phyloP scores from a whole-genome alignment of 2,888 invertebrate species.

The Pristionchus japonicus region DNA sequence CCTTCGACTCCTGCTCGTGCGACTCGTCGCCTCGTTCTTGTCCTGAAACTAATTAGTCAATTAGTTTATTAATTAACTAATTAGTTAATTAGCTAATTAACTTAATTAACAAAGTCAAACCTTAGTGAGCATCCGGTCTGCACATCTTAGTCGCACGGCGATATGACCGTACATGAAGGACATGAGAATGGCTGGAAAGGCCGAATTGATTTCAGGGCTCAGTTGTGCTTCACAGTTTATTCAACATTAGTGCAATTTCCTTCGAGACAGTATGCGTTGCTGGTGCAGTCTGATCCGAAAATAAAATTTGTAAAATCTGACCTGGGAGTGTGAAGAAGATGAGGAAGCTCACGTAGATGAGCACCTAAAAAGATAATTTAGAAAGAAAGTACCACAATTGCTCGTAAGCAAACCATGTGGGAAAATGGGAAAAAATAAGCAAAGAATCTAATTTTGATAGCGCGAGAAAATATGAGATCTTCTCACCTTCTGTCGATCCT shows the following conservation, averaged over 20 bases:
- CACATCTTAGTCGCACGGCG: slow-evolving; percentile 58
- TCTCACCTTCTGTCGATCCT: slow-evolving; percentile 46
- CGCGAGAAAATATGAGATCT: no score
- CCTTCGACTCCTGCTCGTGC: slow-evolving; percentile 54
- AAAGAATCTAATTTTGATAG: no score
- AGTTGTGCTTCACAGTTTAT: not conserved
- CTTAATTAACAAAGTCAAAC: not conserved
- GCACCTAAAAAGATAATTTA: slow-evolving; percentile 42
- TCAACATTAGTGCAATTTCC: not conserved
- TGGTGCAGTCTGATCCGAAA: not conserved
- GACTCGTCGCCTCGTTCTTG: slow-evolving; percentile 47
- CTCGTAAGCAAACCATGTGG: no score
- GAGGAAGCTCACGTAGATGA: slow-evolving; percentile 70
- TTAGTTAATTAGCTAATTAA: not conserved
- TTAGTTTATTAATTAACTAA: not conserved
- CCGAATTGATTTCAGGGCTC: not conserved
- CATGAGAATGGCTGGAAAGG: slow-evolving; percentile 64
- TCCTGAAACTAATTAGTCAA: not conserved
- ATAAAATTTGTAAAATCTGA: slow-evolving; percentile 24
- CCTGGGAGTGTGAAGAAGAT: slow-evolving; percentile 71
- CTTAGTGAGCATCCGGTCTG: slow-evolving; percentile 49
- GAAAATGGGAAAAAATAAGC: no score
- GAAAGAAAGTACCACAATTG: no score
- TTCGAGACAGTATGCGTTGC: not conserved
- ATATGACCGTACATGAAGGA: slow-evolving; percentile 72